Percentiles rank a stretch among this genome's conserved stretches.
phyloP scores from a whole-genome alignment of 2,113 vertebrate genomes.

The Carassius carassius region DNA sequence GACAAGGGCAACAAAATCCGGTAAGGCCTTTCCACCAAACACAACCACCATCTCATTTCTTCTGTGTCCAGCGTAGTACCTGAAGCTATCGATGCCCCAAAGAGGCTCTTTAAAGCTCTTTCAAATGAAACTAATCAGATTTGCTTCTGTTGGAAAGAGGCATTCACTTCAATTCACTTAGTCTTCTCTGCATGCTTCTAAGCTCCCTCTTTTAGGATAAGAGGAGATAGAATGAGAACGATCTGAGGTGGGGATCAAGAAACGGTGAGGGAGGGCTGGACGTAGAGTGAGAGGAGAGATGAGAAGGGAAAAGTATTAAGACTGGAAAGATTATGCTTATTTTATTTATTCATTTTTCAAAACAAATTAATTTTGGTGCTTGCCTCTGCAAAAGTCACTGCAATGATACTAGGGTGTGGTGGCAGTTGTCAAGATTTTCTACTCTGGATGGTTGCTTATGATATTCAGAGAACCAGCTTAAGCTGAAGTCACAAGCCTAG shows the following conservation, averaged over 20 bases:
- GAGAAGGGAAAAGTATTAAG: neutral
- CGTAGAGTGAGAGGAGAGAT: neutral
- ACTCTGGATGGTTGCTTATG: neutral
- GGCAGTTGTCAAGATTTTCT: neutral
- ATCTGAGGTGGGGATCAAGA: constrained; percentile 19
- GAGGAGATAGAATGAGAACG: constrained; percentile 25
- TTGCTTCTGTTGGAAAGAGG: constrained; percentile 53
- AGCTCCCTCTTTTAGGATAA: constrained; percentile 38
- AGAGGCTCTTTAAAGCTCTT: constrained; percentile 50
- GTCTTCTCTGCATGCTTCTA: constrained; percentile 37
- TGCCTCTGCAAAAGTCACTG: neutral
- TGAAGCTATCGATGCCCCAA: constrained; percentile 37
- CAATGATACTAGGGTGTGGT: neutral
- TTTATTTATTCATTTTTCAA: neutral
- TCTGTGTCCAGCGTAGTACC: constrained; percentile 45
- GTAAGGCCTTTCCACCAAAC: constrained; percentile 65
- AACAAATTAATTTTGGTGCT: neutral
- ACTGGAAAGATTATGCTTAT: too few species aligned
- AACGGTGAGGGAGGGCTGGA: constrained; percentile 14
- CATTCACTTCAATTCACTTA: constrained; percentile 50
- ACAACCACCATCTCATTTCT: neutral
- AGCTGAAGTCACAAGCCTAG: neutral
- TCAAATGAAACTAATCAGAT: constrained; percentile 61
- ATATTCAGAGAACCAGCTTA: neutral
- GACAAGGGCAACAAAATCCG: constrained; percentile 97